Conservation (phyloP, 2,888 invertebrate species). For the Athalia circularis region DNA sequence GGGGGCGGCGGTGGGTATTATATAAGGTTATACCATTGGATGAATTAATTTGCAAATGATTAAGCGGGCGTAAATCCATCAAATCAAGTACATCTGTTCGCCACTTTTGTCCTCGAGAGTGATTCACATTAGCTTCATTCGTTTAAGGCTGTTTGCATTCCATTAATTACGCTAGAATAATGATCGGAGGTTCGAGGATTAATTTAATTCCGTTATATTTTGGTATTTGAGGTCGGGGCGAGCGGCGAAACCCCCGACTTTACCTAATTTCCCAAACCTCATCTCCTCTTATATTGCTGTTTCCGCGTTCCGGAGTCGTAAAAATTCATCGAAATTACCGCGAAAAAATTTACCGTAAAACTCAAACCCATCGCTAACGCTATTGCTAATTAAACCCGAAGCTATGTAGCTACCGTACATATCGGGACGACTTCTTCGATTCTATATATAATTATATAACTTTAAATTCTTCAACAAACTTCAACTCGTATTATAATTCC, state of each 20-base stretch:
- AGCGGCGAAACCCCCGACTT: neutral
- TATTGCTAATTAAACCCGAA: constrained; percentile 13
- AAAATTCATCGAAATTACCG: constrained; percentile 28
- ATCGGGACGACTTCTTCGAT: too few relatives aligned
- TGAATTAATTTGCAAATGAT: constrained; percentile 47
- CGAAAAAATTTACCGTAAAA: neutral
- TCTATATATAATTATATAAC: neutral
- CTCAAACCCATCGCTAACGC: constrained; percentile 6
- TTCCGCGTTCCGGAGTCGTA: constrained; percentile 13
- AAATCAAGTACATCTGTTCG: constrained; percentile 47
- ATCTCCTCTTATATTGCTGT: neutral
- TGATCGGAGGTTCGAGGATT: constrained; percentile 46
- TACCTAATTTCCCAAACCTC: constrained; percentile 8
- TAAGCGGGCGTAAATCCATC: constrained; percentile 43
- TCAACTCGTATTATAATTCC: neutral
- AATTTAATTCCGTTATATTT: constrained; percentile 29
- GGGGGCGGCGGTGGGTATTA: neutral
- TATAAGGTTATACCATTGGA: neutral
- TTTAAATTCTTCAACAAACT: constrained; percentile 7
- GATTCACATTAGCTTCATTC: constrained; percentile 50
- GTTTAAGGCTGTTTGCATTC: constrained; percentile 47
- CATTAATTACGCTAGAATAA: constrained; percentile 52
- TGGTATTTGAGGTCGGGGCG: neutral
- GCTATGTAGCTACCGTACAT: too few relatives aligned
- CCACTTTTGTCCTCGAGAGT: constrained; percentile 49